Conservation (phyloP, 1,140 invertebrate species). For the Bombus pyrosoma region DNA sequence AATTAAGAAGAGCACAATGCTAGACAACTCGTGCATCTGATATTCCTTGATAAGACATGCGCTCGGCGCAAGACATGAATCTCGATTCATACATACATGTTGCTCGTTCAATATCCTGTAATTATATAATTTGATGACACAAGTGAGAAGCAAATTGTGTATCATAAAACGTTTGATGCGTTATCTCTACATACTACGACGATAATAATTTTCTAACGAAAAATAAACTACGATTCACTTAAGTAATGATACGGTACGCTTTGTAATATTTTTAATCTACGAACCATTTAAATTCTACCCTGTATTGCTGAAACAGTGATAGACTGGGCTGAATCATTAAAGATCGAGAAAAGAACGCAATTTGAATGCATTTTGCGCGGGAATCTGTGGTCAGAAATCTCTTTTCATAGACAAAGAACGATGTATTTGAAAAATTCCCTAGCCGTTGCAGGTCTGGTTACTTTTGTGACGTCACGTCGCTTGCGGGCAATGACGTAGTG, state of each 20-base stretch:
- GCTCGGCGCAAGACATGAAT: background rate
- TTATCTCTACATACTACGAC: background rate
- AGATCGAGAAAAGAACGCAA: too few species aligned
- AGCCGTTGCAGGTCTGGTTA: background rate
- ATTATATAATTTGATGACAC: background rate
- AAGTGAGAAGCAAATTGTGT: background rate
- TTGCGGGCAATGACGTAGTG: background rate
- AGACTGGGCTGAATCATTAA: too few species aligned
- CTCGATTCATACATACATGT: background rate
- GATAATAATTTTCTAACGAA: background rate
- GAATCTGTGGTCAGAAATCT: background rate
- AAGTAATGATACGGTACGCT: background rate
- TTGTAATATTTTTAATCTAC: background rate
- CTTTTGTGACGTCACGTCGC: constrained; percentile 7
- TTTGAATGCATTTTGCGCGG: background rate
- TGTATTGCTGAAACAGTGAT: background rate
- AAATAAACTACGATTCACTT: background rate
- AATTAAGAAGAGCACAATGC: constrained; percentile 1
- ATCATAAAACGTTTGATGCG: background rate
- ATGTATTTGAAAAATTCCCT: constrained; percentile 11
- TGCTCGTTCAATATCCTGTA: background rate
- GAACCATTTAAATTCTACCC: background rate
- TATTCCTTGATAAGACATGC: background rate
- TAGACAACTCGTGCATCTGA: background rate
- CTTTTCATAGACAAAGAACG: background rate